Evolutionary conservation across 2,888 invertebrate genomes (phyloP).

Genomic region (Creontiades dilutus): DNA sequence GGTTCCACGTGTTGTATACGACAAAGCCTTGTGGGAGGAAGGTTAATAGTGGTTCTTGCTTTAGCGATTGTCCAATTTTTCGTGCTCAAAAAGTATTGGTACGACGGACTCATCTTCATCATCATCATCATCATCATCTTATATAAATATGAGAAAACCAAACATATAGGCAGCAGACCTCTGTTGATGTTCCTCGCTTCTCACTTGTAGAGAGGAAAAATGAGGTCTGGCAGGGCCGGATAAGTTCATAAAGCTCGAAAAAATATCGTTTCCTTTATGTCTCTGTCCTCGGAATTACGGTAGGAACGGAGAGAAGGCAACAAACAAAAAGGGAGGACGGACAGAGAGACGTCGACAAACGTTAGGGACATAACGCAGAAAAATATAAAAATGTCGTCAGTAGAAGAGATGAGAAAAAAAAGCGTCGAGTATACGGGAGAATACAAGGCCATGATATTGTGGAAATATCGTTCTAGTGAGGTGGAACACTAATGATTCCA

Average conservation of each 20-base stretch:
- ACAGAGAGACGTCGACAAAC: not conserved
- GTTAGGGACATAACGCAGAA: constrained; percentile 4
- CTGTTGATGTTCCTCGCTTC: not conserved
- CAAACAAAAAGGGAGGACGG: not conserved
- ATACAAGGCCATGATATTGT: not conserved
- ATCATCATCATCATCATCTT: too few species aligned
- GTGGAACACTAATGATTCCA: constrained; percentile 35
- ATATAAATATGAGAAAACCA: too few species aligned
- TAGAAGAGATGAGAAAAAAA: constrained; percentile 16
- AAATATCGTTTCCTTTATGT: constrained; percentile 25
- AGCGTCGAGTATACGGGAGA: not conserved
- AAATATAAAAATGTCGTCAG: constrained; percentile 27
- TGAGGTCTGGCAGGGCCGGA: not conserved
- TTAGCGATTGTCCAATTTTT: too few species aligned
- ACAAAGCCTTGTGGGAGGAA: too few species aligned
- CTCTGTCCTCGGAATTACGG: not conserved
- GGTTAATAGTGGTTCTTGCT: too few species aligned
- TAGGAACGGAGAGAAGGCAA: not conserved
- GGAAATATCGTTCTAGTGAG: constrained; percentile 32
- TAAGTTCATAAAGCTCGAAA: constrained; percentile 35
- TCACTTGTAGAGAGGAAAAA: not conserved
- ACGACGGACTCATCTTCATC: too few species aligned
- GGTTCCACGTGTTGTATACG: too few species aligned
- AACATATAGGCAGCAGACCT: not conserved
- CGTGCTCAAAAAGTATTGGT: too few species aligned